These are phyloP conservation scores for Natator depressus DNA, from an alignment of 2,113 vertebrate genomes.

Conservation along the genomic window DNA sequence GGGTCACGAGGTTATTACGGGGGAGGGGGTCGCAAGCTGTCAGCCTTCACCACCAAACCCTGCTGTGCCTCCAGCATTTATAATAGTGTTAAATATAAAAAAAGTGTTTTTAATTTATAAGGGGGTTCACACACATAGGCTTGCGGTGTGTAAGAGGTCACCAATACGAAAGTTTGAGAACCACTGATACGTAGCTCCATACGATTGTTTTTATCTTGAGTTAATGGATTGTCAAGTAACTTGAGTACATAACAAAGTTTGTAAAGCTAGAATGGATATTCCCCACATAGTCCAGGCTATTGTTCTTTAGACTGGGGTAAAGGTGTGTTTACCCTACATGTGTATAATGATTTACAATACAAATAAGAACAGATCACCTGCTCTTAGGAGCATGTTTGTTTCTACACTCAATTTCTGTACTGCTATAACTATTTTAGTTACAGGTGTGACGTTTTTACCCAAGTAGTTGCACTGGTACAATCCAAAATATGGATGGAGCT, in stretches of 20 bases:
- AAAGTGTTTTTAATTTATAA: too few species aligned
- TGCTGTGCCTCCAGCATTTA: too few species aligned
- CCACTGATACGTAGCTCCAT: neutral
- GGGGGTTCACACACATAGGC: too few species aligned
- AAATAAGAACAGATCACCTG: neutral
- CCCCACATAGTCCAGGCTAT: neutral
- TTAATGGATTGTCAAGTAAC: neutral
- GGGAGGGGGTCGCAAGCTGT: too few species aligned
- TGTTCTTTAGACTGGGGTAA: neutral
- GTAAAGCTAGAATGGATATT: neutral
- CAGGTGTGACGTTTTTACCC: neutral
- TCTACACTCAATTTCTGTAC: neutral
- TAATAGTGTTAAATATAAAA: too few species aligned
- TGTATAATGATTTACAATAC: neutral
- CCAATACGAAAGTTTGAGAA: too few species aligned
- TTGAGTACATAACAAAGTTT: neutral
- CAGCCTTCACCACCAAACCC: too few species aligned
- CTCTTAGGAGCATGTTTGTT: too few species aligned
- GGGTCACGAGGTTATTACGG: too few species aligned
- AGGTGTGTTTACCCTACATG: neutral
- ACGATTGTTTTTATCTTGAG: neutral
- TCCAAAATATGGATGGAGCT: neutral
- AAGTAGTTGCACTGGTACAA: neutral
- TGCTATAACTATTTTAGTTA: accelerated
- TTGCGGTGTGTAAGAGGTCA: too few species aligned